phyloP scores from a whole-genome alignment of 2,113 vertebrate genomes.

The Carollia perspicillata region DNA sequence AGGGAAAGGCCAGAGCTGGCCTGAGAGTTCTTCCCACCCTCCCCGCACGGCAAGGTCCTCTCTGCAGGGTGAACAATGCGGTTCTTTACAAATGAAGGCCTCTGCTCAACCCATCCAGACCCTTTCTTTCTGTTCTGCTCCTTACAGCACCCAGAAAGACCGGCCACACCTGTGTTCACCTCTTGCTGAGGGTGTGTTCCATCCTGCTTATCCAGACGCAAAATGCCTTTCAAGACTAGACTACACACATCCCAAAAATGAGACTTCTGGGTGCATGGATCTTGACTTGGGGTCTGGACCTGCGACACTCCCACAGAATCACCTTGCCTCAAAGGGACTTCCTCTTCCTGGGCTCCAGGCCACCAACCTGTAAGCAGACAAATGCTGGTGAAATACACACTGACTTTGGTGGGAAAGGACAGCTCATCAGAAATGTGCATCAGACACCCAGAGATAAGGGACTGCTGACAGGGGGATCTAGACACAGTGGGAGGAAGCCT shows the following conservation, averaged over 20 bases:
- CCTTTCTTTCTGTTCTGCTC: not conserved
- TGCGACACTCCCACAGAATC: not conserved
- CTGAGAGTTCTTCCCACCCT: no score
- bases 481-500: not conserved
- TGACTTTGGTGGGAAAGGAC: not conserved
- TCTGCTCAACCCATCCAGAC: not conserved
- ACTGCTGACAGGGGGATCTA: not conserved
- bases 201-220: not conserved
- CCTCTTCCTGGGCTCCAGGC: not conserved
- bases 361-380: conserved; percentile 9
- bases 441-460: not conserved
- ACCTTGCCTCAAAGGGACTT: not conserved
- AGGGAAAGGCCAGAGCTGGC: not conserved
- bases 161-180: no score
- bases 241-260: not conserved
- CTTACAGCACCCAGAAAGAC: no score
- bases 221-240: not conserved
- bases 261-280: not conserved
- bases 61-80: not conserved
- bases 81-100: not conserved
- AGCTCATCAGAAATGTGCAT: not conserved
- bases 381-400: not conserved
- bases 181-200: not conserved
- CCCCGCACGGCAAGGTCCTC: not conserved
- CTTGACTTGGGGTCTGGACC: not conserved